These are phyloP conservation scores for Plecotus auritus DNA, from an alignment of 2,113 vertebrate genomes.

Conservation along the genomic window DNA sequence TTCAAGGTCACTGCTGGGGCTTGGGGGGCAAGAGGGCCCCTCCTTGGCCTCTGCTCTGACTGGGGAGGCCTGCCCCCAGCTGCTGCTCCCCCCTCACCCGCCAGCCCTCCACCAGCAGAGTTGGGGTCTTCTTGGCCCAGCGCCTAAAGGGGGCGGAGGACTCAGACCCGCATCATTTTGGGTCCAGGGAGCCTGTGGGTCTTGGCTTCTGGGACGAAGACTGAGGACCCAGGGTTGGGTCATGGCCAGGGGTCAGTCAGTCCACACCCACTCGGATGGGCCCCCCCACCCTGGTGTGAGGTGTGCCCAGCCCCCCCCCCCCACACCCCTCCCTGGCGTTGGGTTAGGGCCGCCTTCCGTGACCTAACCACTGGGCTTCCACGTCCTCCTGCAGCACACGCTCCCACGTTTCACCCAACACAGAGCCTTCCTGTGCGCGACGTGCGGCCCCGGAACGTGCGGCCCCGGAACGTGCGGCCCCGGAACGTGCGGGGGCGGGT, in stretches of 20 bases:
- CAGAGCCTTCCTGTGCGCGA: neutral
- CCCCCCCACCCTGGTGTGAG: neutral
- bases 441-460: neutral
- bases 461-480: neutral
- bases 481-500: neutral
- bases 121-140: neutral
- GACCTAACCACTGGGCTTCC: neutral
- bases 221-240: neutral
- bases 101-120: neutral
- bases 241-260: neutral
- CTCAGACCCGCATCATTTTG: neutral
- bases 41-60: neutral
- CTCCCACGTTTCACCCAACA: neutral
- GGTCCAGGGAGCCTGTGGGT: neutral
- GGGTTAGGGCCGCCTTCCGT: neutral
- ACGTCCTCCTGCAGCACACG: fast-evolving
- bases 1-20: neutral
- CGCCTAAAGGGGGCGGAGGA: neutral
- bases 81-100: too few relatives aligned
- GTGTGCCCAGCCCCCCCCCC: neutral
- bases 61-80: neutral
- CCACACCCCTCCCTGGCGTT: neutral
- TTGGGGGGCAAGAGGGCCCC: neutral
- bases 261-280: neutral
- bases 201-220: neutral